A percentile compares a stretch with the other conserved stretches of the same genome.
Conservation (phyloP, 2,797 vertebrate genomes). For the Iguana delicatissima region DNA sequence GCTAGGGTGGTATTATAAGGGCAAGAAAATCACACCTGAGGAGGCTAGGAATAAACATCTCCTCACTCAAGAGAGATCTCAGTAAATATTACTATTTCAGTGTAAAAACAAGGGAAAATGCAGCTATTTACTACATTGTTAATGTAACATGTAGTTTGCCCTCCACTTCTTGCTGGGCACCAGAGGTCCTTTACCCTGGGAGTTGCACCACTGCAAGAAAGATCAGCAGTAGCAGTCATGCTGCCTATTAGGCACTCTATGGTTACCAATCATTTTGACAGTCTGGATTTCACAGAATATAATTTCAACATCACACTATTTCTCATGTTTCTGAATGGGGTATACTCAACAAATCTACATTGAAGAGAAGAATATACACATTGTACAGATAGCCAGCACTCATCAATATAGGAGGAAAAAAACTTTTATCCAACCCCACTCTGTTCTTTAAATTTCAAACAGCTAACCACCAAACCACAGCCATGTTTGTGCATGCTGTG, state of each 20-base stretch:
- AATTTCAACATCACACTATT: neutral
- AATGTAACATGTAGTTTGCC: neutral
- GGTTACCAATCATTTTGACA: neutral
- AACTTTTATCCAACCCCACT: neutral
- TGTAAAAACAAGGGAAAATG: neutral
- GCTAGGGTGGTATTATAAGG: neutral
- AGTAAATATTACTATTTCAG: no score
- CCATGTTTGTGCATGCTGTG: constrained; percentile 8
- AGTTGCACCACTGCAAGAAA: neutral
- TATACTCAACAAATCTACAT: neutral
- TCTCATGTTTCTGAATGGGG: neutral
- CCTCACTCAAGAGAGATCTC: neutral
- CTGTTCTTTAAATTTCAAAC: constrained; percentile 12
- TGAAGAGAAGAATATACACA: neutral
- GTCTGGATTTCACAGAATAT: neutral
- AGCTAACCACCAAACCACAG: neutral
- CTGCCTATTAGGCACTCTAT: neutral
- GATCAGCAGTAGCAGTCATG: neutral
- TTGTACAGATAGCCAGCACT: neutral
- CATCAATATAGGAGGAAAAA: neutral
- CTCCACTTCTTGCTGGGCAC: neutral
- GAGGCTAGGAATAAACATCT: neutral
- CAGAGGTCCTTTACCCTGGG: neutral
- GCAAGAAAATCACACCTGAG: neutral
- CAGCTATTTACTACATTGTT: neutral